Evolutionary conservation across 2,797 vertebrate species (phyloP).

Genomic region (Cephalopachus bancanus): DNA sequence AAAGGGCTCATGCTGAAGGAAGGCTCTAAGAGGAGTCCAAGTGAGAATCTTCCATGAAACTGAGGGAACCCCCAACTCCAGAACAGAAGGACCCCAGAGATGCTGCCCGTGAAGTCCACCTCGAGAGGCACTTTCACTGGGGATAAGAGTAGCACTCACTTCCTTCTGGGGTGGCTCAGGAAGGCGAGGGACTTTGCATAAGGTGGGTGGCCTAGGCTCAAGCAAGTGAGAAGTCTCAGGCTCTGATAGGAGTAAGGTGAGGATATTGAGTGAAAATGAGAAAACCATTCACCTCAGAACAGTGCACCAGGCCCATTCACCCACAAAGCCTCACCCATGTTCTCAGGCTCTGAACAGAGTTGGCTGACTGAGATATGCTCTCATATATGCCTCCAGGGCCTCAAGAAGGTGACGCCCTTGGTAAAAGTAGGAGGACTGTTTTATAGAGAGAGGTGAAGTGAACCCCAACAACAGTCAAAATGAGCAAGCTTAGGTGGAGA

Average conservation of each 20-base stretch:
- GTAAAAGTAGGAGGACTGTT: too few relatives aligned
- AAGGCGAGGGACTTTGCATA: not conserved
- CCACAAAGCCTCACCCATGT: accelerated
- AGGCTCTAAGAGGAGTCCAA: too few relatives aligned
- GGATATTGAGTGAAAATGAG: not conserved
- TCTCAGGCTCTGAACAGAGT: not conserved
- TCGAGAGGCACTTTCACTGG: accelerated
- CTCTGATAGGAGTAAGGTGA: not conserved
- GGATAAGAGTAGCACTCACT: accelerated
- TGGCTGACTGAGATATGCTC: accelerated
- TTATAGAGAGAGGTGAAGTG: not conserved
- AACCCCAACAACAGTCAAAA: too few relatives aligned
- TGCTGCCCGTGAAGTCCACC: accelerated
- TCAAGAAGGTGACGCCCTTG: too few relatives aligned
- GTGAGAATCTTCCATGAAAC: not conserved
- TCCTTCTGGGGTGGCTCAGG: not conserved
- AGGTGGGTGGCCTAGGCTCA: too few relatives aligned
- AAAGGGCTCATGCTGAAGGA: not conserved
- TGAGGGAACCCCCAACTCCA: not conserved
- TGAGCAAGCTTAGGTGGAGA: too few relatives aligned
- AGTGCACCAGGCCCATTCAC: accelerated
- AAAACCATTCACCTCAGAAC: not conserved
- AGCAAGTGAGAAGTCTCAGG: not conserved
- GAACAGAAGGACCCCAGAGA: constrained; percentile 10
- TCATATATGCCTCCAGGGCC: not conserved